phyloP scores from a whole-genome alignment of 2,113 vertebrate species.

The Ramphastos sulfuratus region DNA sequence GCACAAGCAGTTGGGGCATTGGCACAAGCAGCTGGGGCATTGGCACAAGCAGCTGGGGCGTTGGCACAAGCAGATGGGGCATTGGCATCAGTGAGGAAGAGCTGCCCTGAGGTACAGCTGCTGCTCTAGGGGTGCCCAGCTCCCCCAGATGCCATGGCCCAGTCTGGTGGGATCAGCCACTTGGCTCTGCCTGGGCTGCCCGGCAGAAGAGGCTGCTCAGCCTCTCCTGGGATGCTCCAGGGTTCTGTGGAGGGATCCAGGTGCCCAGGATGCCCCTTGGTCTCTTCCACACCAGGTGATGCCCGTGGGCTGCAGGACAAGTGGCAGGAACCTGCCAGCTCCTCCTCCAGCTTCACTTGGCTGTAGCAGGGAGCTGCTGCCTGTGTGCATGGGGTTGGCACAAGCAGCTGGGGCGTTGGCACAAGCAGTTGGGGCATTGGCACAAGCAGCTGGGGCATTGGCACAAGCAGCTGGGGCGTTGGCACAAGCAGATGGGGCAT shows the following conservation, averaged over 20 bases:
- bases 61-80: too few relatives aligned
- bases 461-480: too few relatives aligned
- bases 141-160: background rate
- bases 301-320: background rate
- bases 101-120: background rate
- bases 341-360: background rate
- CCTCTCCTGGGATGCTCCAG: background rate
- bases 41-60: too few relatives aligned
- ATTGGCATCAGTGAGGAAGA: too few relatives aligned
- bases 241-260: fast-evolving
- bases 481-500: too few relatives aligned
- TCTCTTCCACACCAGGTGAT: too few relatives aligned
- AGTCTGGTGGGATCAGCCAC: background rate
- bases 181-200: background rate
- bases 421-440: background rate
- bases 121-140: background rate
- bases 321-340: background rate
- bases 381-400: fast-evolving
- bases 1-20: fast-evolving
- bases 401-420: background rate
- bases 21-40: background rate
- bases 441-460: background rate
- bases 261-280: too few relatives aligned
- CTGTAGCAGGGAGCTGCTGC: fast-evolving
- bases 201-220: background rate